phyloP scores from a whole-genome alignment of 2,797 vertebrate species.

The Manis crassicaudata region DNA sequence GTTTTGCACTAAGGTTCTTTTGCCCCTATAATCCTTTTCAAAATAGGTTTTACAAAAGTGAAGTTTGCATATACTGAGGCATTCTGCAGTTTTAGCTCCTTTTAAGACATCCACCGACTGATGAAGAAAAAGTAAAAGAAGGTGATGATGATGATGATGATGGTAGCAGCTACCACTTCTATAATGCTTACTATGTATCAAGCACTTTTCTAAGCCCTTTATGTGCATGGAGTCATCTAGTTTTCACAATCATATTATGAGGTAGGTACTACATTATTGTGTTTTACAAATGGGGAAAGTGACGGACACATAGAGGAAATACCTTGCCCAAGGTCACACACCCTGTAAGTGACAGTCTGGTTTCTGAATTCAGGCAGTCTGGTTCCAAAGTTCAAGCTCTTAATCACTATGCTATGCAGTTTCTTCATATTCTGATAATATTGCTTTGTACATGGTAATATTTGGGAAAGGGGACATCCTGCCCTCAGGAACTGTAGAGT shows the following conservation, averaged over 20 bases:
- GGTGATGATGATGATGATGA: background rate
- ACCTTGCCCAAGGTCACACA: slow-evolving; percentile 23
- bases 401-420: background rate
- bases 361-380: slow-evolving; percentile 23
- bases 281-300: slow-evolving; percentile 29
- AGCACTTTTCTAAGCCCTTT: slow-evolving; percentile 32
- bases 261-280: background rate
- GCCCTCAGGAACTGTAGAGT: background rate
- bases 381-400: slow-evolving; percentile 33
- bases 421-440: slow-evolving; percentile 21
- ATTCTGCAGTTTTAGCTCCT: slow-evolving; percentile 32
- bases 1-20: background rate
- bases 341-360: background rate
- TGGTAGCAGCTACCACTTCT: background rate
- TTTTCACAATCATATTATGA: slow-evolving; percentile 2
- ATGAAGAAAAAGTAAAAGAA: background rate
- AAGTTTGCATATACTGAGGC: background rate
- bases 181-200: background rate
- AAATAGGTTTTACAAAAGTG: slow-evolving; percentile 6
- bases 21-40: background rate
- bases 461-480: slow-evolving; percentile 23
- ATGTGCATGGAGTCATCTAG: background rate
- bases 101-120: slow-evolving; percentile 13
- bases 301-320: background rate
- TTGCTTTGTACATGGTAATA: background rate